Percentiles rank a stretch among this genome's conserved stretches.
Evolutionary conservation across 2,797 vertebrate genomes (phyloP).

Genomic region (Pitangus sulphuratus): DNA sequence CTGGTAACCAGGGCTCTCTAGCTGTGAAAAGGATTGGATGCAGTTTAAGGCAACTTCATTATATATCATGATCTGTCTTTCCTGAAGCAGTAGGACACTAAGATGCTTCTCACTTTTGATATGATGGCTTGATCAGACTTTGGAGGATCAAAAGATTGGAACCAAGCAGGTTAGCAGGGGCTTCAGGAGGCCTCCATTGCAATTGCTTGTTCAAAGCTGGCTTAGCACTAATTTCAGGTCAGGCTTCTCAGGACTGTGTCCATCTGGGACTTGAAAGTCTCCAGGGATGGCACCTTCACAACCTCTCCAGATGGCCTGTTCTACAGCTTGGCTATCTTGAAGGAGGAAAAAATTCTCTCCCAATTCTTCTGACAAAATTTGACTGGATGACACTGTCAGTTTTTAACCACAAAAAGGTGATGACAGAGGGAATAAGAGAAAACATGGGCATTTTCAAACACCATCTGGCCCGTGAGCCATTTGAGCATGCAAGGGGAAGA

Average conservation of each 20-base stretch:
- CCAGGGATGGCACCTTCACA: neutral
- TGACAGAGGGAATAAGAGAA: neutral
- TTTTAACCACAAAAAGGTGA: neutral
- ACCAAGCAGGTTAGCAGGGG: neutral
- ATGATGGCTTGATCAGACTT: neutral
- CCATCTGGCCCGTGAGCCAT: fast-evolving
- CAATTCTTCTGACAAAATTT: neutral
- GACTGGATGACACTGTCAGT: neutral
- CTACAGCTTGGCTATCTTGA: fast-evolving
- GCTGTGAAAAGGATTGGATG: neutral
- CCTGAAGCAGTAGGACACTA: neutral
- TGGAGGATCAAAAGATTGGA: neutral
- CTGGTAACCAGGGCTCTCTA: neutral
- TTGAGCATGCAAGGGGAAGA: neutral
- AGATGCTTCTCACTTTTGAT: neutral
- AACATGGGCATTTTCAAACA: neutral
- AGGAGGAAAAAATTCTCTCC: neutral
- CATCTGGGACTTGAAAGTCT: neutral
- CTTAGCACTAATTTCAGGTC: neutral
- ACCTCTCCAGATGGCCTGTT: neutral
- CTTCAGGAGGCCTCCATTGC: neutral
- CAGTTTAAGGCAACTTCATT: neutral
- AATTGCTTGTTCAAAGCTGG: neutral
- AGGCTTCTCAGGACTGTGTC: neutral
- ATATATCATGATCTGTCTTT: neutral